Conservation (phyloP, 1,140 invertebrate species). For the Phymastichus coffea region DNA sequence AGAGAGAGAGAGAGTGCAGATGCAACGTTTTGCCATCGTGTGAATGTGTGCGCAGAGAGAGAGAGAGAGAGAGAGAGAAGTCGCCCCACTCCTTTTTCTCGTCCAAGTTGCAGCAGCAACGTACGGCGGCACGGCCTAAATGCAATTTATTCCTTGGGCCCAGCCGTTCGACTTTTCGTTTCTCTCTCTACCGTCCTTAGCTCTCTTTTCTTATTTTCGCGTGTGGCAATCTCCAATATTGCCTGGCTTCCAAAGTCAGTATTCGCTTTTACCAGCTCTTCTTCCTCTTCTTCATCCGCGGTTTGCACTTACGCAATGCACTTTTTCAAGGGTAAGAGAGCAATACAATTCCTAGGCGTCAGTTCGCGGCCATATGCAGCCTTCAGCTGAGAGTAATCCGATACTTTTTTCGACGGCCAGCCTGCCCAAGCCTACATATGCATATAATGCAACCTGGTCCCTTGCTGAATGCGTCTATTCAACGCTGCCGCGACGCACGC, state of each 20-base stretch:
- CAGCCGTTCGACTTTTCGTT: slow-evolving; percentile 39
- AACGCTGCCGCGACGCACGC: background rate
- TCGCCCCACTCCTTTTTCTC: background rate
- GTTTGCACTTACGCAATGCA: background rate
- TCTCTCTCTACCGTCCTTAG: slow-evolving; percentile 34
- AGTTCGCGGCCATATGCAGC: background rate
- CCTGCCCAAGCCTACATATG: background rate
- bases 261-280: background rate
- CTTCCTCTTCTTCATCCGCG: background rate
- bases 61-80: background rate
- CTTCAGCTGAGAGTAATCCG: slow-evolving; percentile 17
- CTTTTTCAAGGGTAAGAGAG: background rate
- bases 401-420: slow-evolving; percentile 14
- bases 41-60: background rate
- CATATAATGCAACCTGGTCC: no score
- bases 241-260: background rate
- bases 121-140: slow-evolving; percentile 39
- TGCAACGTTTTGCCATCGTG: background rate
- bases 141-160: slow-evolving; percentile 49
- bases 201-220: slow-evolving; percentile 7
- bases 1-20: no score
- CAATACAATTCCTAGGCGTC: slow-evolving; percentile 13
- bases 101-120: background rate
- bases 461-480: no score
- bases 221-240: slow-evolving; percentile 25